A percentile compares a stretch with the other conserved stretches of the same genome.
phyloP scores from a whole-genome alignment of 2,888 invertebrate species.

The Tromatobia lineatoria region DNA sequence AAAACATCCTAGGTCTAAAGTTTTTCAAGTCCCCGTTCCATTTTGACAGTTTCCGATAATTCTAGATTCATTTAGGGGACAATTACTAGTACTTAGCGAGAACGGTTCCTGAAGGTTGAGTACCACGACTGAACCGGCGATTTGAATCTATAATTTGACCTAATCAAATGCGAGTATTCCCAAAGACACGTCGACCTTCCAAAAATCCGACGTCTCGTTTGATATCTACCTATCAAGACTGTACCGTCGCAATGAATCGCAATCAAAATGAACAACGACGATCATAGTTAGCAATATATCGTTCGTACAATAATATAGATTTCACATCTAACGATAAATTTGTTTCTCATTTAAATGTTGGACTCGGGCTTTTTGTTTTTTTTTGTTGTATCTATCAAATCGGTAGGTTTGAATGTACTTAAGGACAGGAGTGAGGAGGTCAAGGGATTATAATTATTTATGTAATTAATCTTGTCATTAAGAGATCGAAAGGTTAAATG shows the following conservation, averaged over 20 bases:
- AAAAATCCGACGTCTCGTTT: slow-evolving; percentile 69
- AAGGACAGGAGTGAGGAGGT: slow-evolving; percentile 54
- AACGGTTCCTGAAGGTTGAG: slow-evolving; percentile 45
- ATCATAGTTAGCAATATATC: slow-evolving; percentile 82
- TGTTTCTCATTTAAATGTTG: slow-evolving; percentile 69
- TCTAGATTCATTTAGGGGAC: slow-evolving; percentile 2
- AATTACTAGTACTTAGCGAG: slow-evolving; percentile 37
- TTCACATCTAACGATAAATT: slow-evolving; percentile 85
- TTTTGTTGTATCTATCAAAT: slow-evolving; percentile 69
- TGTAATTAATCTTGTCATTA: slow-evolving; percentile 59
- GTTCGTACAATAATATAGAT: slow-evolving; percentile 84
- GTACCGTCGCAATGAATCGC: slow-evolving; percentile 80
- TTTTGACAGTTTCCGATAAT: slow-evolving; percentile 3
- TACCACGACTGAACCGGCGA: slow-evolving; percentile 44
- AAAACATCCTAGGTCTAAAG: not conserved
- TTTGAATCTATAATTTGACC: slow-evolving; percentile 24
- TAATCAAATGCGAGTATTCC: slow-evolving; percentile 63
- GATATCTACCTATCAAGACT: slow-evolving; percentile 69
- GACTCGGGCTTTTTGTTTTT: slow-evolving; percentile 64
- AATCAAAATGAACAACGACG: slow-evolving; percentile 83
- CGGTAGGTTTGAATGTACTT: slow-evolving; percentile 50
- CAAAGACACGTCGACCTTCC: slow-evolving; percentile 67
- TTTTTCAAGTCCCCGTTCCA: not conserved
- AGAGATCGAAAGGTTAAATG: slow-evolving; percentile 73
- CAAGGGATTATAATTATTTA: slow-evolving; percentile 53